Evolutionary conservation across 2,888 invertebrate genomes (phyloP).

Genomic region (Miltochrista miniata): DNA sequence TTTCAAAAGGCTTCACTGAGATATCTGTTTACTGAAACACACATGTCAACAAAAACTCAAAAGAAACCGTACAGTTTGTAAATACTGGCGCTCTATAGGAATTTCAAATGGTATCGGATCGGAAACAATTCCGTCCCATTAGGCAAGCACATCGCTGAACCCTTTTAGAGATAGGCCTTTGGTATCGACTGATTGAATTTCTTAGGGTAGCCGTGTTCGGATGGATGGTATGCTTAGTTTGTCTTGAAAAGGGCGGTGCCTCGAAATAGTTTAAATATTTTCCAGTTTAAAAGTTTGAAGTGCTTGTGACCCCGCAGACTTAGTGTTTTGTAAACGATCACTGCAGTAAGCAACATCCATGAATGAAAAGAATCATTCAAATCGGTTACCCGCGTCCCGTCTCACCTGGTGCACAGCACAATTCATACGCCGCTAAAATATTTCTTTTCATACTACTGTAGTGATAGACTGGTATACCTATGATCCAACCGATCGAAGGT

Average conservation of each 20-base stretch:
- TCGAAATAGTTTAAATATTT: background rate
- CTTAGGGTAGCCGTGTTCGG: constrained; percentile 30
- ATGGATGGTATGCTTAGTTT: constrained; percentile 12
- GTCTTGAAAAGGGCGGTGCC: background rate
- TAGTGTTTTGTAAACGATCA: too few relatives aligned
- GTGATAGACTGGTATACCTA: too few relatives aligned
- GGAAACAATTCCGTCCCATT: constrained; percentile 45
- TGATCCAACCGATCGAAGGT: too few relatives aligned
- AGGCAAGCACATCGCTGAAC: constrained; percentile 42
- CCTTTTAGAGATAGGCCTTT: constrained; percentile 46
- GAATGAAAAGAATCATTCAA: too few relatives aligned
- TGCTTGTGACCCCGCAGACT: too few relatives aligned
- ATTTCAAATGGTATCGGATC: constrained; percentile 32
- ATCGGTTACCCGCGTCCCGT: too few relatives aligned
- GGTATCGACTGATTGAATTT: constrained; percentile 51
- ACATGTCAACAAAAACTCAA: background rate
- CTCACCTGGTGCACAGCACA: too few relatives aligned
- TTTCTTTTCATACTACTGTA: too few relatives aligned
- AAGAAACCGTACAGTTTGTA: constrained; percentile 17
- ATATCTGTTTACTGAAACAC: background rate
- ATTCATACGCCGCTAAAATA: too few relatives aligned
- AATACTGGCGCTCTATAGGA: constrained; percentile 19
- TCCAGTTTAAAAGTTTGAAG: background rate
- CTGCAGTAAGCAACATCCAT: too few relatives aligned
- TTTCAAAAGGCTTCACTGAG: background rate